Evolutionary conservation across 1,140 invertebrate genomes (phyloP), one percentile per base, ranked within the genome.

Genomic region (Pseudomyrmex sp.): DNA sequence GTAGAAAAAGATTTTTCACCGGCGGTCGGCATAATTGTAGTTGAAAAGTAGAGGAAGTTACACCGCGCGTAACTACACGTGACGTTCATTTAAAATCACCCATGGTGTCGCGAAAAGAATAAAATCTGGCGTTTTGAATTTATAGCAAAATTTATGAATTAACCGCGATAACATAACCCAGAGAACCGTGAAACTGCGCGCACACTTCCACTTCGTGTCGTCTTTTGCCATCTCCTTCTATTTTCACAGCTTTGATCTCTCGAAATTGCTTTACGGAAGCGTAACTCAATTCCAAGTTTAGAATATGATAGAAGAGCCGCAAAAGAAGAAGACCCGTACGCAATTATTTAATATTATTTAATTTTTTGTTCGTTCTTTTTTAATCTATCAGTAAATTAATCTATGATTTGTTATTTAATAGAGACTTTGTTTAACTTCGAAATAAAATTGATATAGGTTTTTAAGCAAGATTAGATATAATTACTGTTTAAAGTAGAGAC

Each of bases 221-320:
- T 46, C 35, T 58, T 59, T 52, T 2, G 15, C 20, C 4, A 20
- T 70, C 69, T 79, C 20, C 65, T 20, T 1, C 12, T 26, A 48
- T 20, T 12, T 26, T 0, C 35, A 5, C 18, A 12, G 66, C 66
- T 80, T 72, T 80, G 66, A 80, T 80, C 23, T 80, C 46, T 80
- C 23, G 23, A 72, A 80, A 72, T 70, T 72, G 56, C 54, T 80
- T 80, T 50, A 48, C 7, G 59, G 20, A 1, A 59, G 23, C 54
- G 44, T 72, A 72, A 80, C 72, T 59, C 76, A 18, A 70, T 50
- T 35, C n/a, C 54, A 3, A 59, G n/a, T 72, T 70, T 80, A 44
- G 2, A 44, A 58, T n/a, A 46, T 46, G 50, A 56, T 13, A 9
- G 18, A 56, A 46, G 18, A 69, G 20, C 10, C 15, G 7, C 20